These are phyloP conservation scores for Omphaloscelis lunosa DNA, from an alignment of 2,888 invertebrate species.

Conservation along the genomic window DNA sequence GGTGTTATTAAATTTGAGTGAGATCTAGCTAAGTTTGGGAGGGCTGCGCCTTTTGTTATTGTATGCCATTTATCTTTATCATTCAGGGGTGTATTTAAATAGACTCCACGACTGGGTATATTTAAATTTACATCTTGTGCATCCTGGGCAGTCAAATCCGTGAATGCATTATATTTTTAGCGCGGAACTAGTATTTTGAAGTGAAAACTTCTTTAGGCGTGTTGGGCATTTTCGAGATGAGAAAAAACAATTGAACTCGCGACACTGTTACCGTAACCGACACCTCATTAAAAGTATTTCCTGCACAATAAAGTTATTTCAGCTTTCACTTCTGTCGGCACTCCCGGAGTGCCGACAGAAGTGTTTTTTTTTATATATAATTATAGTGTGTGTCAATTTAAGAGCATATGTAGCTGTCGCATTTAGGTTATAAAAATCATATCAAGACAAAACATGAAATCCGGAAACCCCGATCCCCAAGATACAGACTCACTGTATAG, in stretches of 20 bases:
- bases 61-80: not conserved
- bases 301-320: no score
- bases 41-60: conserved; percentile 3
- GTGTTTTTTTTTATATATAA: no score
- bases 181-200: not conserved
- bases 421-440: not conserved
- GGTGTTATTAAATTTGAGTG: conserved; percentile 25
- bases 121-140: not conserved
- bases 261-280: no score
- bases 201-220: no score
- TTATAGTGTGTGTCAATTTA: not conserved
- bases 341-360: no score
- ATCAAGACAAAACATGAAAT: not conserved
- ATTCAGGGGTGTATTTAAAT: not conserved
- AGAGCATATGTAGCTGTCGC: not conserved
- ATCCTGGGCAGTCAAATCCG: not conserved
- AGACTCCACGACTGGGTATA: not conserved
- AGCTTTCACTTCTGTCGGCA: no score
- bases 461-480: no score
- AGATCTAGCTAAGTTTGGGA: not conserved
- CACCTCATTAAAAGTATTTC: no score
- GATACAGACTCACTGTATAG: no score
- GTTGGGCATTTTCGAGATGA: no score
- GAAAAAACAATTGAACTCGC: no score
- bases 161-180: not conserved